These are phyloP conservation scores for Hyperoplus immaculatus DNA, from an alignment of 2,797 vertebrate genomes.

Conservation along the genomic window DNA sequence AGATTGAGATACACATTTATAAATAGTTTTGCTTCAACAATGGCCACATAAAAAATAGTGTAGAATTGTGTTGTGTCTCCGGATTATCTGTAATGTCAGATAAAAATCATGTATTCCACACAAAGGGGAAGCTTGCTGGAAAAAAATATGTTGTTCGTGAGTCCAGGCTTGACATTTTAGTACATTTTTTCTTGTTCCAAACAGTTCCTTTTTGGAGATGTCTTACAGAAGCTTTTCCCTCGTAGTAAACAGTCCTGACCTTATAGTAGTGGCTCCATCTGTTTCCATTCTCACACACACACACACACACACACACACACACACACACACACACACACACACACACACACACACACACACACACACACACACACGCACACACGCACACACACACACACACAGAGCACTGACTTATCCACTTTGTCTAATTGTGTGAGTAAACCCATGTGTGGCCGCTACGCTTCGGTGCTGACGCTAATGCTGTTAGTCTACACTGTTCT, in stretches of 20 bases:
- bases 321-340: too few relatives aligned
- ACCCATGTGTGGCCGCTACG: neutral
- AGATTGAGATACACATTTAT: too few relatives aligned
- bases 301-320: too few relatives aligned
- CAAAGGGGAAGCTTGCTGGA: neutral
- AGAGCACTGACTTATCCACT: neutral
- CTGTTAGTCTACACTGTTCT: constrained; percentile 13
- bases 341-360: too few relatives aligned
- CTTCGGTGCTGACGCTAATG: constrained; percentile 4
- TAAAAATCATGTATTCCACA: neutral
- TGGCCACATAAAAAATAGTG: too few relatives aligned
- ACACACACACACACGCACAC: too few relatives aligned
- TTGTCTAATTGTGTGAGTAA: neutral
- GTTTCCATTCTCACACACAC: neutral
- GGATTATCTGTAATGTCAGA: neutral
- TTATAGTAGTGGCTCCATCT: neutral
- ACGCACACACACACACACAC: too few relatives aligned
- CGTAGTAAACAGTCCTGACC: neutral
- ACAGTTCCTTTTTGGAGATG: neutral
- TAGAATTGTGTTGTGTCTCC: too few relatives aligned
- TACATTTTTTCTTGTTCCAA: neutral
- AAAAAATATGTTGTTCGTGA: neutral
- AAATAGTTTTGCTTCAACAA: too few relatives aligned
- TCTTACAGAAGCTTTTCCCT: neutral
- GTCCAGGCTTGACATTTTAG: neutral